Evolutionary conservation across 2,113 vertebrate genomes (phyloP).

Genomic region (Brachypteracias leptosomus): DNA sequence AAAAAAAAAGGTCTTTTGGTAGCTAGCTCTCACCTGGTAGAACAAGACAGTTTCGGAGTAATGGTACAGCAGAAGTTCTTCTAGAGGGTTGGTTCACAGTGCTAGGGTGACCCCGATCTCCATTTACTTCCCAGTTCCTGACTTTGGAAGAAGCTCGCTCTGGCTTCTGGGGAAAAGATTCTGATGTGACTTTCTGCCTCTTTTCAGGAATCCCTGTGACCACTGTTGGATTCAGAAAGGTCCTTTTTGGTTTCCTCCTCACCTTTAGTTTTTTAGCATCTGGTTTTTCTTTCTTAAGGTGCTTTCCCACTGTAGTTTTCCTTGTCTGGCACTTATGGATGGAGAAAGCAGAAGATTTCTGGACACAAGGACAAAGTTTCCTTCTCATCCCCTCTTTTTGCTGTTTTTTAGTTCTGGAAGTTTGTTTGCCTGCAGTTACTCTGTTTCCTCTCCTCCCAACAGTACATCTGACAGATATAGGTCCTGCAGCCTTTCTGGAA

Average conservation of each 20-base stretch:
- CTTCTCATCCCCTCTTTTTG: constrained; percentile 55
- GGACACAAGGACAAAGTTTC: constrained; percentile 19
- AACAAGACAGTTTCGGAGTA: constrained; percentile 49
- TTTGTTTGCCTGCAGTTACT: constrained; percentile 28
- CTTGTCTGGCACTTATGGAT: constrained; percentile 41
- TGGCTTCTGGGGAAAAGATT: constrained; percentile 38
- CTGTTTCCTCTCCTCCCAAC: constrained; percentile 17
- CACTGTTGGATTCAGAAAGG: constrained; percentile 13
- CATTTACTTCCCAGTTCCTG: constrained; percentile 4
- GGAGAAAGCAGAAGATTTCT: constrained; percentile 52
- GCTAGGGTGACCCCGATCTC: neutral
- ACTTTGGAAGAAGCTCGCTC: neutral
- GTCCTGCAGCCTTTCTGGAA: constrained; percentile 23
- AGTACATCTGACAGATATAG: constrained; percentile 14
- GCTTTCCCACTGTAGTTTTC: constrained; percentile 42
- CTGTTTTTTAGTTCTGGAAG: constrained; percentile 54
- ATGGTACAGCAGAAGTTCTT: neutral
- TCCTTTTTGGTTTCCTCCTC: constrained; percentile 25
- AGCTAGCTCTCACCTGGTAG: constrained; percentile 16
- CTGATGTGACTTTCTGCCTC: neutral
- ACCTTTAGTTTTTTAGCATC: constrained; percentile 42
- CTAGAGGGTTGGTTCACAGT: neutral
- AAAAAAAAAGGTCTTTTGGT: constrained; percentile 8
- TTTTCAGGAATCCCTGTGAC: constrained; percentile 23
- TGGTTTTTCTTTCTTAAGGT: constrained; percentile 57